These are phyloP conservation scores for Ceyx melanurus DNA, from an alignment of 2,113 vertebrate species.

Conservation along the genomic window DNA sequence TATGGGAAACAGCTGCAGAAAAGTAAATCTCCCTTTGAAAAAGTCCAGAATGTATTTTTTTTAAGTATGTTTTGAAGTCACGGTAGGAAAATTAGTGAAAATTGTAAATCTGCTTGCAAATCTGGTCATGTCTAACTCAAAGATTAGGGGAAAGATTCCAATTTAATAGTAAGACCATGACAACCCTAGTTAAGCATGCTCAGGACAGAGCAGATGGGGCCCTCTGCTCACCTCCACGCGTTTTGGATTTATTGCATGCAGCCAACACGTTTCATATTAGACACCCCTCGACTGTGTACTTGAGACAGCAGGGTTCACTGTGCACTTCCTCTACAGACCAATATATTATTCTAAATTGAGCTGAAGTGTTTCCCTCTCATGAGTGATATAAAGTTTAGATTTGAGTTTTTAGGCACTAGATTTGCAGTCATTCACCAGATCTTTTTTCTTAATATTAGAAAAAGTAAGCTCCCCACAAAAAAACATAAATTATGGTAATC, in stretches of 20 bases:
- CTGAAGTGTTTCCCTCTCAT: conserved; percentile 77
- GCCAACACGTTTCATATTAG: conserved; percentile 72
- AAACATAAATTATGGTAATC: not conserved
- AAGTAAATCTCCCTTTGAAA: conserved; percentile 73
- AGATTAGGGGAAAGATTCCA: conserved; percentile 74
- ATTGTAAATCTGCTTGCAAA: conserved; percentile 80
- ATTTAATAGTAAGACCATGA: conserved; percentile 76
- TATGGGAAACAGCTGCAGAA: conserved; percentile 80
- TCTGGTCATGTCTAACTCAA: conserved; percentile 69
- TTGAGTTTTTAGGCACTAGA: conserved; percentile 53
- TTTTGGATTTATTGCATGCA: conserved; percentile 72
- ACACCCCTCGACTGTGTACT: conserved; percentile 72
- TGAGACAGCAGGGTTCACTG: conserved; percentile 72
- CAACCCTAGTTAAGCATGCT: conserved; percentile 71
- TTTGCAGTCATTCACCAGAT: not conserved
- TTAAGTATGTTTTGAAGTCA: conserved; percentile 75
- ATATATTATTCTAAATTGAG: conserved; percentile 81
- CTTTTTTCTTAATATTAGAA: not conserved
- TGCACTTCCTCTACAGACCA: conserved; percentile 77
- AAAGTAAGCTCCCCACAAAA: not conserved
- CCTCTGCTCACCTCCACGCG: conserved; percentile 52
- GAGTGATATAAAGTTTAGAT: conserved; percentile 69
- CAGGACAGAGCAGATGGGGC: conserved; percentile 69
- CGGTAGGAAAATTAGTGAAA: conserved; percentile 77
- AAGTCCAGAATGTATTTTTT: conserved; percentile 56